These are phyloP conservation scores for Notothenia coriiceps DNA, from an alignment of 2,113 vertebrate genomes.

Conservation along the genomic window DNA sequence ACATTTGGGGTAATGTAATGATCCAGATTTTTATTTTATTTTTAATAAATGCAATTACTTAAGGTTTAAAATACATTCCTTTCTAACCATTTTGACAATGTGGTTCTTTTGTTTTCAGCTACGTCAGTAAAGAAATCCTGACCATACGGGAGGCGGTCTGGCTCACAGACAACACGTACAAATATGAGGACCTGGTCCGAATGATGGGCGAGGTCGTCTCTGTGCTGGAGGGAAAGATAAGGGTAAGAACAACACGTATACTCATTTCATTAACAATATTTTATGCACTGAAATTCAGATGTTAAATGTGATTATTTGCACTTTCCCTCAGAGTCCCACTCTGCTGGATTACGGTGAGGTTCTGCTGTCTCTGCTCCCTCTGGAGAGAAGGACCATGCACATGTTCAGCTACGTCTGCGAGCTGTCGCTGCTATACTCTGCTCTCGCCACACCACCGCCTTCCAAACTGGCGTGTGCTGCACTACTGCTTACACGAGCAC, in stretches of 20 bases:
- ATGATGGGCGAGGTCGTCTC: conserved; percentile 99
- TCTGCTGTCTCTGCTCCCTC: conserved; percentile 83
- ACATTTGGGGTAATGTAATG: too few relatives aligned
- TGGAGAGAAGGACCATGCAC: conserved; percentile 87
- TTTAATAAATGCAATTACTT: background rate
- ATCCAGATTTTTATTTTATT: background rate
- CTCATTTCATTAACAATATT: too few relatives aligned
- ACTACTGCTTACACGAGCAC: conserved; percentile 89
- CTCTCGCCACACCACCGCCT: conserved; percentile 85
- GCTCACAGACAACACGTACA: conserved; percentile 99
- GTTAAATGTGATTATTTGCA: background rate
- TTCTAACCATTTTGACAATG: background rate
- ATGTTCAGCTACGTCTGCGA: conserved; percentile 95
- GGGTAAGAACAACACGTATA: conserved; percentile 82
- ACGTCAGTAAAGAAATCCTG: conserved; percentile 96
- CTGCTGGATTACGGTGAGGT: conserved; percentile 95
- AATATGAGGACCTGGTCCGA: conserved; percentile 96
- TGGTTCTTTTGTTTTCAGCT: conserved; percentile 53
- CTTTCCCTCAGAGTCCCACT: conserved; percentile 87
- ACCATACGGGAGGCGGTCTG: conserved; percentile 97
- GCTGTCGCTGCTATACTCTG: conserved; percentile 91
- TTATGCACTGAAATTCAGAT: background rate
- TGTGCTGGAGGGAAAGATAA: conserved; percentile 93
- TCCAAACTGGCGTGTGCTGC: conserved; percentile 89
- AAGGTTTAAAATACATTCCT: background rate